These are phyloP conservation scores for Hylyphantes graminicola DNA, from an alignment of 1,140 invertebrate genomes.

Conservation along the genomic window DNA sequence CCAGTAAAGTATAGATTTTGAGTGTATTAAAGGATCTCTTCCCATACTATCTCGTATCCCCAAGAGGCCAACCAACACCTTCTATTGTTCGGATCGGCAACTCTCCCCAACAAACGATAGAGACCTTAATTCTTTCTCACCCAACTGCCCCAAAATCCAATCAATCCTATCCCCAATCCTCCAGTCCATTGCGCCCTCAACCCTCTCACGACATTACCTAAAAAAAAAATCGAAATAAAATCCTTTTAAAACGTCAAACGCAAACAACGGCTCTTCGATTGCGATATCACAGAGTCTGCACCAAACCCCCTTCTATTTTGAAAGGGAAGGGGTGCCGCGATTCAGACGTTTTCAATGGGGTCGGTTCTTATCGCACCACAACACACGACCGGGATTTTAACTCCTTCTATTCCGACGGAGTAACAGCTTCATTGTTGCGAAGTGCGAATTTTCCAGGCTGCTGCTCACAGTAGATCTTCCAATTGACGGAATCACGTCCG, in stretches of 20 bases:
- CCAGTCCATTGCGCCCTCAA: slow-evolving; percentile 30
- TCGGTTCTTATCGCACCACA: slow-evolving; percentile 23
- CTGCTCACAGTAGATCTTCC: background rate
- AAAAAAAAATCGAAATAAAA: background rate
- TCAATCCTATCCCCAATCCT: slow-evolving; percentile 4
- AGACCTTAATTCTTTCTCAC: too few relatives aligned
- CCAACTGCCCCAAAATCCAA: background rate
- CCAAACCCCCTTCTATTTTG: background rate
- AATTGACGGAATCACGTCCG: too few relatives aligned
- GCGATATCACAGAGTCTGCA: slow-evolving; percentile 4
- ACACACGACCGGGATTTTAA: slow-evolving; percentile 29
- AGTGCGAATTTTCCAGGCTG: slow-evolving; percentile 25
- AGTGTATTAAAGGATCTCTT: too few relatives aligned
- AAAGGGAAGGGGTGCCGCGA: slow-evolving; percentile 9
- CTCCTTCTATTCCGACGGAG: slow-evolving; percentile 1
- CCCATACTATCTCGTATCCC: too few relatives aligned
- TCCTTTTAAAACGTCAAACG: slow-evolving; percentile 36
- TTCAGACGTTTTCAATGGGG: slow-evolving; percentile 25
- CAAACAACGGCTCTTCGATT: slow-evolving; percentile 18
- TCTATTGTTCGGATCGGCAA: too few relatives aligned
- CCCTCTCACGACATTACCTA: background rate
- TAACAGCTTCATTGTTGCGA: slow-evolving; percentile 35
- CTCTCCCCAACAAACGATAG: too few relatives aligned
- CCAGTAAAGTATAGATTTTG: too few relatives aligned
- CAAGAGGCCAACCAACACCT: too few relatives aligned